Conservation (phyloP, 2,113 vertebrate species). For the Sapajus apella region DNA sequence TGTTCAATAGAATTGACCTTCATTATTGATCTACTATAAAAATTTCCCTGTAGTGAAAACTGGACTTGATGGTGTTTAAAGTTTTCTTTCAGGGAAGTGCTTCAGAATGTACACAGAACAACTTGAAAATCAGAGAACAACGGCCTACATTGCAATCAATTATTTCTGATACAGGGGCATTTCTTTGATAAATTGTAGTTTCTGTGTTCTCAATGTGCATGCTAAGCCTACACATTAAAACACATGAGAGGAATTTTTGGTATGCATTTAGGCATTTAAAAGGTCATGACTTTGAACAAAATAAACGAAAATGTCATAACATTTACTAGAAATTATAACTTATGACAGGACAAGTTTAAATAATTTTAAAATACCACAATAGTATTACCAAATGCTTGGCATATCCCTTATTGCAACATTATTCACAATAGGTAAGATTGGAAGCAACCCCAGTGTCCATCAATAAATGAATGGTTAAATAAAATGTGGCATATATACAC, state of each 20-base stretch:
- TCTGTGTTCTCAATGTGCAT: not conserved
- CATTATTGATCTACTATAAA: not conserved
- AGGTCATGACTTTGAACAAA: no score
- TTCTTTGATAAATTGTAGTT: conserved; percentile 24
- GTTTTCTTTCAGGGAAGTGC: not conserved
- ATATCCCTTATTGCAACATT: not conserved
- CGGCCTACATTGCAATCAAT: not conserved
- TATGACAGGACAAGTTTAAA: not conserved
- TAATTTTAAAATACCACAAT: not conserved
- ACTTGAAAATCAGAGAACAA: not conserved
- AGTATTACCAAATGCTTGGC: not conserved
- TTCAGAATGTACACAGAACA: not conserved
- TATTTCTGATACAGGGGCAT: not conserved
- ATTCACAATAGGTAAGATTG: no score
- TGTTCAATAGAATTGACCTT: conserved; percentile 26
- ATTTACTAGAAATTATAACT: not conserved
- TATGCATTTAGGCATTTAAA: not conserved
- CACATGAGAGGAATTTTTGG: not conserved
- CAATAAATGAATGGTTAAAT: no score
- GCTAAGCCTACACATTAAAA: not conserved
- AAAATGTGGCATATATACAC: no score
- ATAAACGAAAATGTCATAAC: not conserved
- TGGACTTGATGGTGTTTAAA: not conserved
- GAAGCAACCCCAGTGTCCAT: no score
- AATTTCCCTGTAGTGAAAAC: not conserved